Evolutionary conservation across 2,888 invertebrate species (phyloP).

Genomic region (Adelphocoris suturalis): DNA sequence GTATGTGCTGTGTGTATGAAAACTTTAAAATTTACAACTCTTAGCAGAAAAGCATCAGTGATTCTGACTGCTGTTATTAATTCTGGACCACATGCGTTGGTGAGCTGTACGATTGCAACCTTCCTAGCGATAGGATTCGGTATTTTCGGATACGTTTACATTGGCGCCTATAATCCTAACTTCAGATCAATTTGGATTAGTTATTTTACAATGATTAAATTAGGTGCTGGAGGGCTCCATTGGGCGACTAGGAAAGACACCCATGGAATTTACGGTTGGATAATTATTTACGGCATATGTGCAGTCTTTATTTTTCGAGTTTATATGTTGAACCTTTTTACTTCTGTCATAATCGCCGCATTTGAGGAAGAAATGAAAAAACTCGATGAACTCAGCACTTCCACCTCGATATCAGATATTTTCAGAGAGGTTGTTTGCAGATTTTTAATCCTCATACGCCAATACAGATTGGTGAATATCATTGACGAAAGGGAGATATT

Average conservation of each 20-base stretch:
- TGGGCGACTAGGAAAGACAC: not conserved
- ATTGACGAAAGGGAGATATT: not conserved
- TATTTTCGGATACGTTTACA: conserved; percentile 22
- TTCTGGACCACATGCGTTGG: not conserved
- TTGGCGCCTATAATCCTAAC: not conserved
- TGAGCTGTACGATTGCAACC: not conserved
- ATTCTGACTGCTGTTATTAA: not conserved
- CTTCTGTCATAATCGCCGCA: conserved; percentile 33
- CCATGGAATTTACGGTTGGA: not conserved
- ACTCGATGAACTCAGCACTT: conserved; percentile 13
- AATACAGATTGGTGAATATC: not conserved
- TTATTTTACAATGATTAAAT: conserved; percentile 3
- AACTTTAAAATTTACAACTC: conserved; percentile 30
- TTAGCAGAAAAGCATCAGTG: conserved; percentile 5
- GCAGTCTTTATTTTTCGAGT: not conserved
- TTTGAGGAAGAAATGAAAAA: not conserved
- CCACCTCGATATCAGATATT: not conserved
- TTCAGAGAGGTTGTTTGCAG: not conserved
- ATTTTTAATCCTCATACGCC: not conserved
- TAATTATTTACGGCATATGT: not conserved
- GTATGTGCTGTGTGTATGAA: conserved; percentile 44
- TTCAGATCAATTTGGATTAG: not conserved
- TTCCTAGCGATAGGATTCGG: conserved; percentile 41
- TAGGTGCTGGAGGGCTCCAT: conserved; percentile 26
- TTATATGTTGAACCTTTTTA: conserved; percentile 8